A percentile compares a stretch with the other conserved stretches of the same genome.
These are phyloP conservation scores for Synanthedon andrenaeformis DNA, from an alignment of 2,888 invertebrate species.

Conservation along the genomic window DNA sequence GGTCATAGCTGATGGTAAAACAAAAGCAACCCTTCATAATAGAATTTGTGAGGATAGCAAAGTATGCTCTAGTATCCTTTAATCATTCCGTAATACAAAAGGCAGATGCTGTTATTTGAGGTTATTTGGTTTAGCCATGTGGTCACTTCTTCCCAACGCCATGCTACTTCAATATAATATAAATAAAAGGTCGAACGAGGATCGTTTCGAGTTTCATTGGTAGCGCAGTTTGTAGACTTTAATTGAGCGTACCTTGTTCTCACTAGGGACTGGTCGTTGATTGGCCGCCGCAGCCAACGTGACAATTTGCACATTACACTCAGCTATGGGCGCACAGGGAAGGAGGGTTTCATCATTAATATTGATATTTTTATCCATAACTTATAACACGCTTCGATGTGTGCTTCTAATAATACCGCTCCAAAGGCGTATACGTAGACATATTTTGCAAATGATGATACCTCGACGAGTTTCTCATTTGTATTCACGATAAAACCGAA, in stretches of 20 bases:
- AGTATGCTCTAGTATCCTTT: too few species aligned
- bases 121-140: too few species aligned
- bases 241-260: constrained; percentile 15
- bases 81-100: too few species aligned
- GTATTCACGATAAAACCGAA: constrained; percentile 1
- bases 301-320: constrained; percentile 4
- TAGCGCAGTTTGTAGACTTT: constrained; percentile 8
- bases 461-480: constrained; percentile 6
- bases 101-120: too few species aligned
- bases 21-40: too few species aligned
- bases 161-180: too few species aligned
- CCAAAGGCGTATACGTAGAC: neutral
- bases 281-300: constrained; percentile 6
- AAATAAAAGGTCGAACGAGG: neutral
- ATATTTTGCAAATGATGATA: constrained; percentile 4
- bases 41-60: too few species aligned
- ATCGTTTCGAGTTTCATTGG: neutral
- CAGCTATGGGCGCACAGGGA: neutral
- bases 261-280: constrained; percentile 17
- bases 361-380: too few species aligned
- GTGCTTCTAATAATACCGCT: neutral
- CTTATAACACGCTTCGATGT: too few species aligned
- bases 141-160: too few species aligned
- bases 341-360: too few species aligned
- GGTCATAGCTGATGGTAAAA: too few species aligned